Percentiles rank a stretch among this genome's conserved stretches.
phyloP scores from a whole-genome alignment of 30 jellyfish, hydroid and myxozoan genomes.

The Cassiopea xamachana region DNA sequence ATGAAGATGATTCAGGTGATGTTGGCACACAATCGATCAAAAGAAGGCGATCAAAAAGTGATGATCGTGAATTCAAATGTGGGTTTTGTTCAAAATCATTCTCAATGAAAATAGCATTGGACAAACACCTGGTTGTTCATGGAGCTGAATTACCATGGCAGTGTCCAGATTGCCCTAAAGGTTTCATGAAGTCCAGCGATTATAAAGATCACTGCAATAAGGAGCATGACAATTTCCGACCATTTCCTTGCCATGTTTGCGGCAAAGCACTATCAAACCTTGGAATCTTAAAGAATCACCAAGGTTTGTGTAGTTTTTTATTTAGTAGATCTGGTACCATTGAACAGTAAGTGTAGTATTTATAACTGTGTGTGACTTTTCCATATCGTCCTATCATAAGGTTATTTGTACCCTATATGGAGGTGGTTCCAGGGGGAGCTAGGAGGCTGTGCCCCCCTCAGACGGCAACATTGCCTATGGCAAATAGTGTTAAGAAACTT shows the following conservation, averaged over 20 bases:
- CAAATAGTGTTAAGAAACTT: no score
- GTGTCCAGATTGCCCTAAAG: slow-evolving; percentile 70
- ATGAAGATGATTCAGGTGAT: neutral
- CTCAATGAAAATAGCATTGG: slow-evolving; percentile 61
- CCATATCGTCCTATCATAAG: no score
- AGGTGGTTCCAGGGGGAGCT: no score
- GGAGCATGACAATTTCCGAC: slow-evolving; percentile 54
- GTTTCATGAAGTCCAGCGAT: slow-evolving; percentile 73
- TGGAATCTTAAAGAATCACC: slow-evolving; percentile 72
- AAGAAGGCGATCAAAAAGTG: slow-evolving; percentile 19
- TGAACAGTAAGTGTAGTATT: no score
- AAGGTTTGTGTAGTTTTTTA: slow-evolving; percentile 15
- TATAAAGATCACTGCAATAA: slow-evolving; percentile 77
- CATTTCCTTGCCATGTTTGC: slow-evolving; percentile 77
- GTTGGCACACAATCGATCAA: neutral
- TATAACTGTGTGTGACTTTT: no score
- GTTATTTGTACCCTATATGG: no score
- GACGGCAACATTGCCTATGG: no score
- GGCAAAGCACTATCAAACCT: slow-evolving; percentile 75
- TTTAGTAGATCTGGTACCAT: no score
- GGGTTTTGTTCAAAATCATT: slow-evolving; percentile 70
- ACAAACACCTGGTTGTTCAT: slow-evolving; percentile 71
- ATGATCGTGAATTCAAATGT: slow-evolving; percentile 67
- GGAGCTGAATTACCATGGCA: slow-evolving; percentile 80
- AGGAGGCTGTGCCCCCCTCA: no score